phyloP scores from a whole-genome alignment of 2,113 vertebrate species.

The Nansenia antarctica region DNA sequence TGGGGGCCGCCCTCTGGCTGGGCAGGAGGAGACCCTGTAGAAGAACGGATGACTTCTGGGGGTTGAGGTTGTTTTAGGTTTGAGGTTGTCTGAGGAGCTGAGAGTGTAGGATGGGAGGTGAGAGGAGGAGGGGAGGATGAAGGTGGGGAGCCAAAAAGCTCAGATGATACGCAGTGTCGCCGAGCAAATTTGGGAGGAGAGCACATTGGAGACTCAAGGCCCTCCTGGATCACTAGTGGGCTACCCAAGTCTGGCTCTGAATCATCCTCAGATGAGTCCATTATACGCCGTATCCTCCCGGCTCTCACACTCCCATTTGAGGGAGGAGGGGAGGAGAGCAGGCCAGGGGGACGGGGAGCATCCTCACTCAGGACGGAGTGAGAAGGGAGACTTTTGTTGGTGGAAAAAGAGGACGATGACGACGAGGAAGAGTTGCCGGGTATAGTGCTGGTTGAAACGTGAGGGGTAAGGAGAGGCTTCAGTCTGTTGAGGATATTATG shows the following conservation, averaged over 20 bases:
- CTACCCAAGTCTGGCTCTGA: slow-evolving; percentile 76
- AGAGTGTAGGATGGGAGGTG: neutral
- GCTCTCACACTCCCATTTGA: slow-evolving; percentile 46
- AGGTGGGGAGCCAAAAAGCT: slow-evolving; percentile 36
- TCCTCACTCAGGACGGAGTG: slow-evolving; percentile 40
- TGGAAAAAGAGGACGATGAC: slow-evolving; percentile 19
- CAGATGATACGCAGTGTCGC: slow-evolving; percentile 30
- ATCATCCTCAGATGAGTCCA: slow-evolving; percentile 69
- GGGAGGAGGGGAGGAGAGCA: slow-evolving; percentile 31
- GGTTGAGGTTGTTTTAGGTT: slow-evolving; percentile 25
- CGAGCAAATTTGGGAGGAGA: slow-evolving; percentile 61
- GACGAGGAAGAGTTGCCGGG: slow-evolving; percentile 15
- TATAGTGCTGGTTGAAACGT: slow-evolving; percentile 13
- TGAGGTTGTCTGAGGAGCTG: slow-evolving; percentile 20
- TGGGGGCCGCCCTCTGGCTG: neutral
- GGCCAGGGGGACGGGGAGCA: slow-evolving; percentile 4
- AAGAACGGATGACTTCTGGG: slow-evolving; percentile 9
- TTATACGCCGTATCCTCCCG: slow-evolving; percentile 23
- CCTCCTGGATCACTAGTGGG: slow-evolving; percentile 76
- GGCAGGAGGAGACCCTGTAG: slow-evolving; percentile 34
- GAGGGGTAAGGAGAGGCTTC: slow-evolving; percentile 45
- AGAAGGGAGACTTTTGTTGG: slow-evolving; percentile 31
- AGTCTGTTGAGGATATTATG: slow-evolving; percentile 51
- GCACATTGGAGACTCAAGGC: slow-evolving; percentile 62
- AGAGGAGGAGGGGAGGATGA: slow-evolving; percentile 25